phyloP scores from a whole-genome alignment of 2,113 vertebrate genomes.

The Picathartes gymnocephalus region DNA sequence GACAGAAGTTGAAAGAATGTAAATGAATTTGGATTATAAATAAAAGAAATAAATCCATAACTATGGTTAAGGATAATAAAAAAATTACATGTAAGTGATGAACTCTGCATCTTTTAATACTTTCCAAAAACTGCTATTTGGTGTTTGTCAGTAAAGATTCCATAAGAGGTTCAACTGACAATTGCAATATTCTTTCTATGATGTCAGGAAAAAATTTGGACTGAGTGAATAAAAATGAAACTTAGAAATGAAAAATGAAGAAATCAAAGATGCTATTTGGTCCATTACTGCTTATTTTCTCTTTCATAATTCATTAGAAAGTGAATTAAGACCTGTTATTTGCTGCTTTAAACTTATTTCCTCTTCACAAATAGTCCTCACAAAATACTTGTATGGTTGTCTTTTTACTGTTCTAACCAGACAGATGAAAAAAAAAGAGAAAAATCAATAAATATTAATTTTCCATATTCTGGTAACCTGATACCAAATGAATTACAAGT shows the following conservation, averaged over 20 bases:
- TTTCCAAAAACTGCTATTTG: neutral
- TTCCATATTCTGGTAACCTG: neutral
- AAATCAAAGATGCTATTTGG: neutral
- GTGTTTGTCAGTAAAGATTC: neutral
- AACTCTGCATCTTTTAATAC: neutral
- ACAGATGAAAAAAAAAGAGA: neutral
- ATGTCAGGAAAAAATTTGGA: neutral
- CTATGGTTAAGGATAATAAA: neutral
- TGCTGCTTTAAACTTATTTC: neutral
- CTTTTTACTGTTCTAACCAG: neutral
- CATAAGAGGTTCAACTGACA: neutral
- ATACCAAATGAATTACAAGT: neutral
- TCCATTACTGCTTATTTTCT: neutral
- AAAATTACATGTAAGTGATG: neutral
- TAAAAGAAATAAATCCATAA: neutral
- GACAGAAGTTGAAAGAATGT: neutral
- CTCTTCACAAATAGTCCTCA: neutral
- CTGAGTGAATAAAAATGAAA: neutral
- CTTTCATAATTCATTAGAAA: neutral
- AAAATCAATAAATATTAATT: neutral
- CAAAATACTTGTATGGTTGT: neutral
- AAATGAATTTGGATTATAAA: neutral
- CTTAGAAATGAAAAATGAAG: neutral
- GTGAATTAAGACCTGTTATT: neutral
- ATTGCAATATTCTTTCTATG: neutral